Evolutionary conservation across 2,888 invertebrate species (phyloP), one percentile per base, ranked within the genome.

Genomic region (Galerucella calmariensis): DNA sequence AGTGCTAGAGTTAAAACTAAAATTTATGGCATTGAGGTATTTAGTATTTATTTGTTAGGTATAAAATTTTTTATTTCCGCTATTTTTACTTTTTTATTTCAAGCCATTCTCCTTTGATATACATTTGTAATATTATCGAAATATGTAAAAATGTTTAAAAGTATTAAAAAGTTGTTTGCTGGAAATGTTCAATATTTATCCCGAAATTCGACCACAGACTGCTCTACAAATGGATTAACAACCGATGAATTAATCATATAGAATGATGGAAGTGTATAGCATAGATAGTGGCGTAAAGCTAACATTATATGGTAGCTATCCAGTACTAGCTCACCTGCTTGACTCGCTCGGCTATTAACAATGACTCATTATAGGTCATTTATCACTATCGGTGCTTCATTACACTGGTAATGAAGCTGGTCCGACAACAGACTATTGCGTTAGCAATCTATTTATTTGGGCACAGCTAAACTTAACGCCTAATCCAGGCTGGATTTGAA

Each of bases 371-470:
- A 84, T 83, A 80, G 82, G 82, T 83, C 83, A 84, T 85, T 84
- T 84, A 85, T 85, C 84, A 85, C 82, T 82, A 85, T 84, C 81
- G 84, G 82, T 81, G 84, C 84, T 85, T 85, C 84, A 85, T 85
- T 85, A 84, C 82, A 75, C 79, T 77, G 75, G 83, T 83, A 85
- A 85, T 85, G 83, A 85, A 85, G 83, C 84, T 71, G 70, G 63
- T 68, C 70, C 56, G 74, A 58, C 73, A 48, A 69, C 69, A 41
- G 69, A 53, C 71, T 66, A 67, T 72, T 67, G 69, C 77, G 67
- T 63, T 63, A 67, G 69, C 73, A 75, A 75, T 77, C 61, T 73
- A 71, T 73, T 74, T 71, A 71, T 70, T 67, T 66, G 70, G 70
- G 63, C 71, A 63, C 44, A 66, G 58, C 70, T 53, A 63, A 63